Evolutionary conservation across 2,113 vertebrate genomes (phyloP).

Genomic region (Amblyopsis rosae): DNA sequence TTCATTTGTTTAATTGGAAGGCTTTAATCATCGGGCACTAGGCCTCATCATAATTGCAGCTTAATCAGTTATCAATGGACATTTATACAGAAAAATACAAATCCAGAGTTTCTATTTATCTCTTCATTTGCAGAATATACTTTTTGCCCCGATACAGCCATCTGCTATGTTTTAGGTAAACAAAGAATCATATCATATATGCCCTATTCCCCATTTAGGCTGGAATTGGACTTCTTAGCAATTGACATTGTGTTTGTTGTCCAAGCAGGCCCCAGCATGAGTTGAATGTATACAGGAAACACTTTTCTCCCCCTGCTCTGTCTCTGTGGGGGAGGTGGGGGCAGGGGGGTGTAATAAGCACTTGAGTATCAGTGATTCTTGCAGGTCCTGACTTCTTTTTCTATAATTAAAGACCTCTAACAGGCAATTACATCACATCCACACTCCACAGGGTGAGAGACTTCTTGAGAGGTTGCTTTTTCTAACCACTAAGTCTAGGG

Average conservation of each 20-base stretch:
- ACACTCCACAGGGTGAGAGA: slow-evolving; percentile 39
- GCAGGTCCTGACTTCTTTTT: slow-evolving; percentile 39
- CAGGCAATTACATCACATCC: slow-evolving; percentile 49
- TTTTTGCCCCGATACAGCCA: too few relatives aligned
- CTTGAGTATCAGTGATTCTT: slow-evolving; percentile 38
- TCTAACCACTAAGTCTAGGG: slow-evolving; percentile 30
- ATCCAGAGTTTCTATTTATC: too few relatives aligned
- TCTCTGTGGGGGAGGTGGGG: slow-evolving; percentile 9
- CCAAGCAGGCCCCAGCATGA: neutral
- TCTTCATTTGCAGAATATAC: too few relatives aligned
- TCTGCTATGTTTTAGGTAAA: neutral
- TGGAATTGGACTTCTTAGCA: neutral
- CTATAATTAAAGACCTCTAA: slow-evolving; percentile 53
- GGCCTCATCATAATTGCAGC: too few relatives aligned
- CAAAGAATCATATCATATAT: neutral
- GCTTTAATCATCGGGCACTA: too few relatives aligned
- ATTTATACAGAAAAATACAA: too few relatives aligned
- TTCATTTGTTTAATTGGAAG: too few relatives aligned
- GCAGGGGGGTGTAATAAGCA: slow-evolving; percentile 37
- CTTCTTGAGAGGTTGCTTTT: slow-evolving; percentile 1
- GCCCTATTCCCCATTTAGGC: too few relatives aligned
- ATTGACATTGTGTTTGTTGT: neutral
- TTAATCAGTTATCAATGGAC: too few relatives aligned
- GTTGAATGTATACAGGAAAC: neutral
- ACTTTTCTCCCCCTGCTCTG: slow-evolving; percentile 10